phyloP scores from a whole-genome alignment of 1,140 invertebrate species.

The Rhynchophorus ferrugineus region DNA sequence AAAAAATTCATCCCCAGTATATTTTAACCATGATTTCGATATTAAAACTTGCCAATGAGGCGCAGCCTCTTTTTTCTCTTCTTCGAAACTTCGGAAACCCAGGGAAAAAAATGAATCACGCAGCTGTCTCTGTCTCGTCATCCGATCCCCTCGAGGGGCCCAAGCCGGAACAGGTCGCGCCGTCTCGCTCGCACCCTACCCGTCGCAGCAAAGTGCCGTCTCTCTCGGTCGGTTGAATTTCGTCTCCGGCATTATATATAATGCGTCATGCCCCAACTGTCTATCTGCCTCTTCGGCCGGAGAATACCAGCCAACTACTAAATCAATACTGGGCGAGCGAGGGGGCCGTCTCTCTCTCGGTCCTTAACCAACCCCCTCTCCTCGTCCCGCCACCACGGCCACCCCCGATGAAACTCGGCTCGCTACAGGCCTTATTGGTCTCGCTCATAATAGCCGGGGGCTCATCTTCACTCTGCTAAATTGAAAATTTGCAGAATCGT shows the following conservation, averaged over 20 bases:
- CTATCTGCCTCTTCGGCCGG: slow-evolving; percentile 28
- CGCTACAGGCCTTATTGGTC: slow-evolving; percentile 18
- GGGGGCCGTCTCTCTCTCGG: slow-evolving; percentile 22
- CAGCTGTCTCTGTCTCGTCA: slow-evolving; percentile 19
- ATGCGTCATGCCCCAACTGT: slow-evolving; percentile 37
- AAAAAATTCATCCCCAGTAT: too few species aligned
- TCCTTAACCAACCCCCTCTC: slow-evolving; percentile 21
- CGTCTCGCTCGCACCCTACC: slow-evolving; percentile 9
- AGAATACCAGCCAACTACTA: slow-evolving; percentile 40
- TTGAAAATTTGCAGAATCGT: slow-evolving; percentile 18
- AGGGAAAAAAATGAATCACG: too few species aligned
- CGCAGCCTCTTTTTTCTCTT: slow-evolving; percentile 34
- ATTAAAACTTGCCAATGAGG: too few species aligned
- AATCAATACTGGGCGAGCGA: slow-evolving; percentile 39
- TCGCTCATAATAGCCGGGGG: slow-evolving; percentile 23
- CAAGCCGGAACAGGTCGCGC: not conserved
- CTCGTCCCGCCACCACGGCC: not conserved
- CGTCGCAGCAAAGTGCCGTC: too few species aligned
- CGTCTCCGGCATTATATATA: slow-evolving; percentile 41
- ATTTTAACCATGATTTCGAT: too few species aligned
- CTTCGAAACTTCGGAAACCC: too few species aligned
- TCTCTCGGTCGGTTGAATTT: slow-evolving; percentile 30
- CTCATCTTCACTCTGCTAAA: slow-evolving; percentile 34
- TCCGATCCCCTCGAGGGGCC: slow-evolving; percentile 11
- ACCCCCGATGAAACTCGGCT: not conserved